Evolutionary conservation across 1,140 invertebrate genomes (phyloP), one percentile per base, ranked within the genome.

Genomic region (Procambarus virginalis): DNA sequence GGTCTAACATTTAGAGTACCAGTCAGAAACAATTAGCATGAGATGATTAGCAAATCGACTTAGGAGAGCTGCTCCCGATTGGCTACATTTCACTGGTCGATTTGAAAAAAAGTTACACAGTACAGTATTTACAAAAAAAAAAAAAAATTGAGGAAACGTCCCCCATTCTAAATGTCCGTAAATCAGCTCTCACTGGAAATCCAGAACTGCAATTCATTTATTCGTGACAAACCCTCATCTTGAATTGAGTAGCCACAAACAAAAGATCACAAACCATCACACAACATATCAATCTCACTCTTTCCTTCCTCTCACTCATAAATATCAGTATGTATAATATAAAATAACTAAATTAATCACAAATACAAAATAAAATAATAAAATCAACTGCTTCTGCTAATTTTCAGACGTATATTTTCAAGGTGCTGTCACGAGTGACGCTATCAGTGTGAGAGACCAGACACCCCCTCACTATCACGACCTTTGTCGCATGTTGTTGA

Each of bases 401-500:
- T 70, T 77, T 85, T 45, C 76, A 34, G 60, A 5, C 17, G 60
- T 76, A n/a, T 22, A 58, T 60, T 46, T 17, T 45, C 51, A 12
- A 12, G 8, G 17, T 17, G 48, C 75, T 78, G n/a, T 34, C 46
- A 51, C 73, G 58, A 20, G 17, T 49, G 75, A 58, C 75, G 34
- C 5, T 55, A 2, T 10, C 5, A 8, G 51, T 55, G 51, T 55
- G 51, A 55, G 51, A 55, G 51, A 12, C 3, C 60, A 64, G 4
- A 17, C 60, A 20, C 20, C 4, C 60, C 60, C 12, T 60, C 79
- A 84, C 81, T 89, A 89, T 89, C 88, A 89, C 73, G 88, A 89
- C 58, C 76, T n/a, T 34, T 79, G 76, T 45, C 76, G 58, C 8
- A 79, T 20, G 73, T 73, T 77, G 80, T 77, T 84, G 75, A 48